Evolutionary conservation across 1,140 invertebrate species (phyloP), one percentile per base, ranked within the genome.

Genomic region (Manduca sexta): DNA sequence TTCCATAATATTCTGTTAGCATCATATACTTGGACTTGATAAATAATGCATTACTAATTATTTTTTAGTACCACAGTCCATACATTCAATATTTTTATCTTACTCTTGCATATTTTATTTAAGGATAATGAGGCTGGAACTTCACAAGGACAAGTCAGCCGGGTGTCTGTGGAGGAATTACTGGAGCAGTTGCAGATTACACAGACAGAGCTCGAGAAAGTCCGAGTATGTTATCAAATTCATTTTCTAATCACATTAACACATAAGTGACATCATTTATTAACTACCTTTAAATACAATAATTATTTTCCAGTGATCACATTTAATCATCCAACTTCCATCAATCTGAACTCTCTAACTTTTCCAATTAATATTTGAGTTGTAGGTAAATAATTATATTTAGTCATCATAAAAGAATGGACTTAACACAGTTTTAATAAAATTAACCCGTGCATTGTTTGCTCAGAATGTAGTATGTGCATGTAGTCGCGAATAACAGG

Each of bases 181-280:
- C 80, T 94, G 60, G 90, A 93, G 71, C 92, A 95, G 71, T 81
- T 95, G 52, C 92, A 93, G 72, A 90, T 92, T 47, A 94, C 93
- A 10, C 92, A 94, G 84, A 91, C 89, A 31, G 93, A 95, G 87
- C 88, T 95, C 67, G 93, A 95, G 74, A 94, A 93, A 79, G 89
- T 95, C 64, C 92, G 93, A 90, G 93, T 95, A 88, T 90, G 88
- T 71, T 49, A 37, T 37, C 52, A 39, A 26, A 16, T 45, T 39
- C 13, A 37, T 15, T 15, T 12, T 14, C 35, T 16, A 41, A 44
- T 52, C 26, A 42, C 34, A 54, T 46, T 54, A 40, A 56, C 51
- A 33, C 49, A 46, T 39, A 13, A 50, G n/a, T n/a, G n/a, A n/a
- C n/a, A n/a, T n/a, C 56, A 40, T 11, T 26, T 40, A 18, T n/a